Evolutionary conservation across 2,797 vertebrate species (phyloP).

Genomic region (Phoebastria nigripes): DNA sequence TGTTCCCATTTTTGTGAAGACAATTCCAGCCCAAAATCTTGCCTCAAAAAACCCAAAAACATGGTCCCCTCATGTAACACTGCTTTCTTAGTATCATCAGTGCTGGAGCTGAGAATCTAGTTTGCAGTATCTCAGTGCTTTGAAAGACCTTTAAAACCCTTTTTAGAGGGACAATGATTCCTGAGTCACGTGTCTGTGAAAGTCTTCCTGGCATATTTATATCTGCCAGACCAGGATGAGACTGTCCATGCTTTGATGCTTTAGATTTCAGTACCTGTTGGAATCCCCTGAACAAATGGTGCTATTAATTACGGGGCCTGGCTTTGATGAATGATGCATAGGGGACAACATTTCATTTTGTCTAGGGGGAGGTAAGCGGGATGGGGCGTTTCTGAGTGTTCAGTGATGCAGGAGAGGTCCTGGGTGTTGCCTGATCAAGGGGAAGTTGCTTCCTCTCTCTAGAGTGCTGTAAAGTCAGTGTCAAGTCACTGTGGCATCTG

Average conservation of each 20-base stretch:
- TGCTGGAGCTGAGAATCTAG: not conserved
- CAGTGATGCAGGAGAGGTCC: conserved; percentile 46
- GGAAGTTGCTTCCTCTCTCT: conserved; percentile 46
- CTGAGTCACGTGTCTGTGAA: not conserved
- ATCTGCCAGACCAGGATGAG: not conserved
- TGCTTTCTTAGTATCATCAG: not conserved
- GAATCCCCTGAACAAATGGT: conserved; percentile 32
- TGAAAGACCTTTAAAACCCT: not conserved
- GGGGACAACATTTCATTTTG: conserved; percentile 50
- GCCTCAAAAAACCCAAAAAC: not conserved
- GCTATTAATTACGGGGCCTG: conserved; percentile 30
- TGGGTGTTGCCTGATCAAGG: conserved; percentile 63
- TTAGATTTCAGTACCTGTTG: conserved; percentile 43
- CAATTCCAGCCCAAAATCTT: not conserved
- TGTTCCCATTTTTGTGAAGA: not conserved
- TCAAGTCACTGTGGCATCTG: conserved; percentile 55
- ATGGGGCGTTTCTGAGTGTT: conserved; percentile 5
- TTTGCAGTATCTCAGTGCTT: not conserved
- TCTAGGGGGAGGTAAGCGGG: not conserved
- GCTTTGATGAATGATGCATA: conserved; percentile 49
- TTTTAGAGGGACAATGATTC: not conserved
- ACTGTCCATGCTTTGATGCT: conserved; percentile 41
- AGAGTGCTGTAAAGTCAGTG: conserved; percentile 51
- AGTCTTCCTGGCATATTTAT: not conserved
- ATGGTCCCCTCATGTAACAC: not conserved